Evolutionary conservation across 1,140 invertebrate genomes (phyloP), one percentile per base, ranked within the genome.

Genomic region (Mamestra configurata): DNA sequence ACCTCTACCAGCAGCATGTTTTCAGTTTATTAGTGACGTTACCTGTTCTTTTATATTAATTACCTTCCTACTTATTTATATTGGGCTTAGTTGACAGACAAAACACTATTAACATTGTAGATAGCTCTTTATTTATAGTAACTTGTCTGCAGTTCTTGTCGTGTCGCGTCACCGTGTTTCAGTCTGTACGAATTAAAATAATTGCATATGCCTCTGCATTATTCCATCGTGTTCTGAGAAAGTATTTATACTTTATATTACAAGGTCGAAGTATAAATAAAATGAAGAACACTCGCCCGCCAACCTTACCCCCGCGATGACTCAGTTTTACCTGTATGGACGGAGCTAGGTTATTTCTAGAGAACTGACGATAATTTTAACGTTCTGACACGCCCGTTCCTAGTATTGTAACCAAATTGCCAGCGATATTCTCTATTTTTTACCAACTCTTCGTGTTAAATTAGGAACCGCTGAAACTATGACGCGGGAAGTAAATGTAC

Each of bases 191-290:
- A 64, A 77, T 77, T 59, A 49, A 57, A 73, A 40, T 55, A 57
- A 57, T 73, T 43, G 37, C 70, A 35, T 72, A 55, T 72, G 70
- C 70, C 40, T 55, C 46, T 72, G 22, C 66, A 70, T 70, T 43
- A 70, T 51, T 70, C 66, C 43, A 70, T 72, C 68, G 49, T 71
- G 37, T 80, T 80, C 72, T 64, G 43, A 80, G 70, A 81, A 79
- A 80, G 64, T 79, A 79, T 81, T 82, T 79, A 77, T 78, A 64
- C 66, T 80, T 82, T 83, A 66, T 82, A 82, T 77, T 46, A 83
- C 85, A 86, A 86, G 87, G 87, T 80, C 85, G 72, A 61, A 72
- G 78, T 86, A 88, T 84, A 88, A 88, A 89, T 88, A 89, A 87
- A 87, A 86, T 83, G 84, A 84, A 79, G 83, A 61, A 76, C 76